Conservation (phyloP, 1,140 invertebrate species). For the Sesamia nonagrioides region DNA sequence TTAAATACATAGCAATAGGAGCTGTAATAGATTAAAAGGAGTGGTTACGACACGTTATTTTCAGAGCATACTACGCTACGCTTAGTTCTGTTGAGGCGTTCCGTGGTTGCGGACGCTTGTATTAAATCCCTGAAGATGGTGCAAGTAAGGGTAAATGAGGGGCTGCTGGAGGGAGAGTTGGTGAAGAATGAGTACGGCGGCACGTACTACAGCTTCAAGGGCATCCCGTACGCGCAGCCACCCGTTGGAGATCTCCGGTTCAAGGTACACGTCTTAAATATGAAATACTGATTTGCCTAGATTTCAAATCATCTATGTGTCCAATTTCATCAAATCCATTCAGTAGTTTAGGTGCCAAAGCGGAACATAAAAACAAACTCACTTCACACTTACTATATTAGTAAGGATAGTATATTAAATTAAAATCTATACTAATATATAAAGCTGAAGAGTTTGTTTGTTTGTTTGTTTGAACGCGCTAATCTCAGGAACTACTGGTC, state of each 20-base stretch:
- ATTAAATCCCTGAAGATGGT: conserved; percentile 43
- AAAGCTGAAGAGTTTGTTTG: no score
- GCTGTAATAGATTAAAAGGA: not conserved
- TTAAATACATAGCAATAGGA: not conserved
- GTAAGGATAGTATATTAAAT: no score
- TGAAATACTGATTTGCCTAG: not conserved
- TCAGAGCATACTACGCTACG: not conserved
- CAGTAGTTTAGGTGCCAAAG: no score
- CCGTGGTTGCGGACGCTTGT: not conserved
- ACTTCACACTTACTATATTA: not conserved
- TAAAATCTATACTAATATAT: no score
- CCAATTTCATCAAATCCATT: no score
- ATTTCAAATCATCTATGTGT: no score
- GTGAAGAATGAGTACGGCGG: conserved; percentile 58
- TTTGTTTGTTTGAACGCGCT: no score
- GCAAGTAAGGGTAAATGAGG: conserved; percentile 49
- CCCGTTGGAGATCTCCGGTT: conserved; percentile 88
- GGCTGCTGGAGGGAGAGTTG: conserved; percentile 52
- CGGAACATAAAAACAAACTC: no score
- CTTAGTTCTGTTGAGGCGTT: not conserved
- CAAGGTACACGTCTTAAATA: conserved; percentile 55
- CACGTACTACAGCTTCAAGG: conserved; percentile 89
- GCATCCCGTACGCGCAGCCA: conserved; percentile 89
- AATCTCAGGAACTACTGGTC: no score
- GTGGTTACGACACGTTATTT: no score